Base-by-base conservation (phyloP, 2,113 vertebrate species). In the Pelecanus crispus region DNA sequence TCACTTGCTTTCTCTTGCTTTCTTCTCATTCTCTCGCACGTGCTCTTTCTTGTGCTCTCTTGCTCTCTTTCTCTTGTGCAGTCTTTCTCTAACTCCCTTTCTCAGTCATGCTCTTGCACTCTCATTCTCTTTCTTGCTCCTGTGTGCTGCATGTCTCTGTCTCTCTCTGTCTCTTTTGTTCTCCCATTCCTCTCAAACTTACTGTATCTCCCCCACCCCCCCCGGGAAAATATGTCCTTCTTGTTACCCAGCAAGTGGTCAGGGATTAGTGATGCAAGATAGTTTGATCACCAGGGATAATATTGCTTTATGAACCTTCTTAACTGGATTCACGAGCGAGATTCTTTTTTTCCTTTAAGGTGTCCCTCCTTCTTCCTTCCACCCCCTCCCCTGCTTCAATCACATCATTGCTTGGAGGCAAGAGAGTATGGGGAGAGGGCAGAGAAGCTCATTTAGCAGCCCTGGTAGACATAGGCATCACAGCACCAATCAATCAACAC, bases 401-500 rank as follows among this genome's bases (percentile, higher is more conserved):
- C 89, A 92, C 61, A 74, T 81, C 29, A 22, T 40, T 95, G 88
- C 92, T 96, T 81, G 63, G 49, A 90, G 86, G 85, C 84, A 88
- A 86, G 52, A 86, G 44, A 72, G 68, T 67, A 47, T 42, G 91
- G 56, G 55, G 59, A 97, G 86, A 94, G 90, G 88, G 91, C n/a
- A 89, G 53, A 92, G 90, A 94, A 91, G 59, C 88, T 97, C 86
- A 92, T 97, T 97, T 97, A 96, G 92, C 90, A 95, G 68, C 77
- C 67, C 45, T 45, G 13, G 49, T 77, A 91, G 94, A 94, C 94
- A 90, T 70, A 94, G 88, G 82, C 91, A 94, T 94, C 89, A 80
- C 52, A 74, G 74, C 90, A 91, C 44, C 94, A 95, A 97, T 98
- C 97, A 95, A 86, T 98, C 97, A 97, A 85, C 82, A 91, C 53